Base-by-base conservation (phyloP, 2,113 vertebrate genomes). In the Baryphthengus martii region DNA sequence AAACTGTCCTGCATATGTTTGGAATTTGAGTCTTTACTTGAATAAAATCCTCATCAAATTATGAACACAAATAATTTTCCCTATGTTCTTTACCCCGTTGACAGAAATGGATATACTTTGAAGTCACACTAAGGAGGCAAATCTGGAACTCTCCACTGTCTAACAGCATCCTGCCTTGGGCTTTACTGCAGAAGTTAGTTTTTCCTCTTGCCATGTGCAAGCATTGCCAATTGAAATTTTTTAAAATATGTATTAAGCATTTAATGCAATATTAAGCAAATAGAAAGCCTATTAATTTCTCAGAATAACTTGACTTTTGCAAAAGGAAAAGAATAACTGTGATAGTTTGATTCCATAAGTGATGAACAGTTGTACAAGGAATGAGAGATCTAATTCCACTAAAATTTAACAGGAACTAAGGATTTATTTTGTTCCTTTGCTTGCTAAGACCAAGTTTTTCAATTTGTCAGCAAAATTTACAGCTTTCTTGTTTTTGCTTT, bases 191-290 rank as follows among this genome's bases (percentile, higher is more conserved):
- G 59, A 28, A 65, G 56, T 68, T 55, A 53, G 5, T 63, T 17
- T 8, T 92, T 88, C 18, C 0, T 0, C 2, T 49, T 79, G 39
- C 29, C 29, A 67, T 0, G 2, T 76, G 37, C 7, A 39, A 35
- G 16, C n/a, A 47, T 35, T 65, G 17, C 2, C 3, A 56, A 44
- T 16, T 26, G 44, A 77, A 9, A 2, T 11, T 26, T 65, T 56
- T 66, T 1, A 19, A 86, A n/a, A 44, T 28, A 40, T 20, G 10
- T 52, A 13, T 76, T 35, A 83, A 72, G 28, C 1, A 16, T 45
- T 78, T 61, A 42, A 42, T 79, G 25, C 15, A 90, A 44, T 55
- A 72, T 63, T 67, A 82, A 82, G 33, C 3, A 88, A 82, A 63
- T 17, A 58, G 17, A 79, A 86, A 59, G 10, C 4, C 3, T 58